phyloP scores from a whole-genome alignment of 2,113 vertebrate genomes.

The Larimichthys crocea region DNA sequence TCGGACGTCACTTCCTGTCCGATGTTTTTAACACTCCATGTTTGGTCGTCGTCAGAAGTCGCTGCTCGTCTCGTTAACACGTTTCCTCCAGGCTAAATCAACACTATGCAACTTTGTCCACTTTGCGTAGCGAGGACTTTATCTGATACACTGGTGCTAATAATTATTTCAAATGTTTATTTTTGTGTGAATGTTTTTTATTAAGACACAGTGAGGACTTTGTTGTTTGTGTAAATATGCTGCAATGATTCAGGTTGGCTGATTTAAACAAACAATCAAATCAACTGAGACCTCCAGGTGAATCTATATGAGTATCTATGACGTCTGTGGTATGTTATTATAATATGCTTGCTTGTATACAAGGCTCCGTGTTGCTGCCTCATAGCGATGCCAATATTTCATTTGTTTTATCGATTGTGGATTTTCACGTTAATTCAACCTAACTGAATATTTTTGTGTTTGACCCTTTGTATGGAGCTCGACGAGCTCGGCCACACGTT shows the following conservation, averaged over 20 bases:
- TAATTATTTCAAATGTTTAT: slow-evolving; percentile 99
- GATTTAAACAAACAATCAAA: slow-evolving; percentile 65
- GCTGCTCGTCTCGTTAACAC: slow-evolving; percentile 72
- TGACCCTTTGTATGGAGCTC: slow-evolving; percentile 11
- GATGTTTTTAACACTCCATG: not conserved
- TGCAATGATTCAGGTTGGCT: slow-evolving; percentile 86
- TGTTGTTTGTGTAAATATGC: slow-evolving; percentile 93
- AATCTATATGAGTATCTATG: slow-evolving; percentile 71
- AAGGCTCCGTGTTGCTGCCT: slow-evolving; percentile 72
- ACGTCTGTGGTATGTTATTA: slow-evolving; percentile 68
- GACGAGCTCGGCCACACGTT: slow-evolving; percentile 52
- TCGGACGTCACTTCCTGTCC: slow-evolving; percentile 20
- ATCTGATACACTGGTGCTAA: slow-evolving; percentile 99
- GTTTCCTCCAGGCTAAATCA: slow-evolving; percentile 60
- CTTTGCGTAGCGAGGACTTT: slow-evolving; percentile 91
- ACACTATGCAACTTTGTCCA: slow-evolving; percentile 98
- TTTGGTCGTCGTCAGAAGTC: slow-evolving; percentile 33
- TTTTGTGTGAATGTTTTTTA: slow-evolving; percentile 98
- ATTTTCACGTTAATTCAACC: slow-evolving; percentile 52
- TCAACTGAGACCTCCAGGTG: slow-evolving; percentile 75
- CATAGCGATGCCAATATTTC: slow-evolving; percentile 68
- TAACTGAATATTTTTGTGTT: slow-evolving; percentile 44
- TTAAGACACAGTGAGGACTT: slow-evolving; percentile 89
- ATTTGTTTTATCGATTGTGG: slow-evolving; percentile 60
- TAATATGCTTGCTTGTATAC: slow-evolving; percentile 78